Evolutionary conservation across 2,113 vertebrate species (phyloP).

Genomic region (Forbesichthys agassizii): DNA sequence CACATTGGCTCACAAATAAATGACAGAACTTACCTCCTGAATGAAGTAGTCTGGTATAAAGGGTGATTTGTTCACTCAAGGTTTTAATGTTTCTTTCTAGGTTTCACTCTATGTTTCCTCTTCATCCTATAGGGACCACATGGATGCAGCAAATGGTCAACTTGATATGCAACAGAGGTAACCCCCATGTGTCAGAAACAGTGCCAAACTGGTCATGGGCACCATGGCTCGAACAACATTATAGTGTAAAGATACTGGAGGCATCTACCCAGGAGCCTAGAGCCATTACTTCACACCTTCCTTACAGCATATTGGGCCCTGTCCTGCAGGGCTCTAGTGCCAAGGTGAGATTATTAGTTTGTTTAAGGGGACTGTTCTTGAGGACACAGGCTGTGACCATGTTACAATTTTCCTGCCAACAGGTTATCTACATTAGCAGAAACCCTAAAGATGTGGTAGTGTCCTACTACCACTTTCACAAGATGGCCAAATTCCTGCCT

Average conservation of each 20-base stretch:
- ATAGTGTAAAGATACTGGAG: constrained; percentile 55
- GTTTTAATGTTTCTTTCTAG: too few species aligned
- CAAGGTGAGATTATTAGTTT: constrained; percentile 67
- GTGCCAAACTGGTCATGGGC: constrained; percentile 83
- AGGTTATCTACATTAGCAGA: constrained; percentile 86
- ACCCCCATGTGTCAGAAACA: constrained; percentile 61
- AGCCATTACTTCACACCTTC: constrained; percentile 84
- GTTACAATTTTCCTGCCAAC: background rate
- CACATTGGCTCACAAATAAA: too few species aligned
- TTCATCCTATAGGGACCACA: constrained; percentile 79
- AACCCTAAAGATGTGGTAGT: constrained; percentile 86
- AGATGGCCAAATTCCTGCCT: constrained; percentile 83
- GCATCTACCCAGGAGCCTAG: constrained; percentile 47
- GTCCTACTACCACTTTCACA: constrained; percentile 86
- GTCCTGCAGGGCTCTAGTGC: constrained; percentile 75
- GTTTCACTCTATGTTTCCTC: background rate
- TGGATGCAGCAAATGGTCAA: constrained; percentile 89
- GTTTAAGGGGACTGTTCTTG: background rate
- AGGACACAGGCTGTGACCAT: background rate
- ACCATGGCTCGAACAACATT: constrained; percentile 87
- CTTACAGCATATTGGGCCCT: constrained; percentile 68
- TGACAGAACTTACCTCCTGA: too few species aligned
- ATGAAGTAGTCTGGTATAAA: too few species aligned
- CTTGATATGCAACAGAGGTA: constrained; percentile 75
- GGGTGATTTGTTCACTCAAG: too few species aligned